Evolutionary conservation across 2,797 vertebrate species (phyloP), one percentile per base, ranked within the genome.

Genomic region (Artibeus jamaicensis): DNA sequence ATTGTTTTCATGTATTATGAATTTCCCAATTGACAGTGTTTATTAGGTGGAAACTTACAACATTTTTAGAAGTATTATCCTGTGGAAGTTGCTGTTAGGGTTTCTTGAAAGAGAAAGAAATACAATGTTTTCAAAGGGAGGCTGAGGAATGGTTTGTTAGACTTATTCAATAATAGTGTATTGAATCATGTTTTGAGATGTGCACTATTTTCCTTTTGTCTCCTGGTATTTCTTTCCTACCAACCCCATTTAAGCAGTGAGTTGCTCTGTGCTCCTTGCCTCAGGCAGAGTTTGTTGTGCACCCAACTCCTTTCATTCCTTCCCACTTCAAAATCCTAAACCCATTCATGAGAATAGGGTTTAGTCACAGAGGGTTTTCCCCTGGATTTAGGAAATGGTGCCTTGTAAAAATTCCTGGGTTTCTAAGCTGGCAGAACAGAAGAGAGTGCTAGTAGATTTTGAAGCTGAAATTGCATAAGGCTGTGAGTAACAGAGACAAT

Each of bases 1-100:
- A 16, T n/a, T 96, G 67, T 71, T 89, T 95, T 96, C 37, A 59
- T 87, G 86, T 96, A 88, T 93, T 95, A 95, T 79, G 76, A 77
- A 89, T 98, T 96, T 96, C 55, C 91, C 55, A 53, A 71, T 70
- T 79, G 92, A 86, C 74, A 79, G 5, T 77, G 82, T 90, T 93
- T 84, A 46, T 94, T 77, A 94, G 97, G 78, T 88, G 62, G 93
- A 96, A 96, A 93, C 39, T 94, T 84, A 65, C 5, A 53, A 74
- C 67, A 74, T 39, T 32, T 82, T 46, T 24, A 86, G 26, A 46
- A 90, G 0, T 26, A 46, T 73, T 89, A 71, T 82, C 67, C 77
- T 87, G 67, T 11, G 87, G 86, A 96, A 88, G 96, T 16, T 26
- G 50, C 83, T 71, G 73, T 44, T 79, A 89, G 44, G 70, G 42